Evolutionary conservation across 2,888 invertebrate species (phyloP), one percentile per base, ranked within the genome.

Genomic region (Hartigia nigra): DNA sequence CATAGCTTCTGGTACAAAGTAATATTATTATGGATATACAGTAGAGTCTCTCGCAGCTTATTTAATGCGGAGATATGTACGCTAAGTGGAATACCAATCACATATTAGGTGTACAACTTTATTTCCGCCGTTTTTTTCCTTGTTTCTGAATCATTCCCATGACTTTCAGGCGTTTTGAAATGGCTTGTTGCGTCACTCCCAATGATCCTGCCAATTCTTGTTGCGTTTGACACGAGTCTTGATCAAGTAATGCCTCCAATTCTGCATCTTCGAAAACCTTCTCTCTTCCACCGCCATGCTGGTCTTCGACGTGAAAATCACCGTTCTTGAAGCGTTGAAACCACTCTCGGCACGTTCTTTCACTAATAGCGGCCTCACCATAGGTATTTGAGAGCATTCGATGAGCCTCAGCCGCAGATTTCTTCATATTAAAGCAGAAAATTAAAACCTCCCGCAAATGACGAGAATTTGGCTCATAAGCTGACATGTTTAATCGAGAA

Each of bases 141-240:
- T 81, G 69, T 72, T 81, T 80, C 72, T 77, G 77, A 36, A 82
- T 78, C 78, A 81, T 83, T 69, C 74, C 81, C 85, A 87, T 84
- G 39, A 74, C 77, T 79, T 84, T 81, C 3, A 84, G 74, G 14
- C 81, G 77, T 76, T 77, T 79, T 23, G 79, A 83, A 80, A 83
- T 78, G 36, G 81, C 78, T 81, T 76, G 77, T 78, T 80, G 82
- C n/a, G 76, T 81, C 74, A 82, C 81, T 79, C 81, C 80, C 76
- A 83, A 81, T 75, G 82, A 78, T 80, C 36, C 76, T 76, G 79
- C 80, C 70, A 84, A 76, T 76, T 83, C 78, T 77, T 82, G n/a
- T 81, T 83, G 82, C 69, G 79, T 83, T 81, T 82, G 82, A 39
- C 82, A 82, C 37, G 82, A 75, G 70, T 84, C 83, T 82, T 82